A percentile compares a stretch with the other conserved stretches of the same genome.
phyloP scores from a whole-genome alignment of 1,140 invertebrate species.

The Drosophila lacertosa region DNA sequence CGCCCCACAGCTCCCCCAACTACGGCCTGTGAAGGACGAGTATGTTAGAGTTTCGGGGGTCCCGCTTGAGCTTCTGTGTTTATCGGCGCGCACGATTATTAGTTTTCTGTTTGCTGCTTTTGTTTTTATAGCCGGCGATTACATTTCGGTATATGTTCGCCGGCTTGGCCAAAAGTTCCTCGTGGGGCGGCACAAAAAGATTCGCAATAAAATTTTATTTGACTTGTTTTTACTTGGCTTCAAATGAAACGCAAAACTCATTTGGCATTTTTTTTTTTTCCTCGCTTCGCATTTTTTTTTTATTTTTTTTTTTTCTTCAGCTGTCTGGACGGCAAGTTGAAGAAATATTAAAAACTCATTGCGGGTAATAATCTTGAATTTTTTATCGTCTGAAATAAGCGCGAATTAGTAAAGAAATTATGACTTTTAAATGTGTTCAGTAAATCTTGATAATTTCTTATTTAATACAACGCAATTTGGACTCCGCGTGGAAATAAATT shows the following conservation, averaged over 20 bases:
- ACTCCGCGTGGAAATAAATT: no score
- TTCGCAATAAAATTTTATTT: conserved; percentile 77
- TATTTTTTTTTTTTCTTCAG: background rate
- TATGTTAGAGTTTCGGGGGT: conserved; percentile 13
- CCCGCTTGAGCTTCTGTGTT: conserved; percentile 60
- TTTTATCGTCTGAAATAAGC: conserved; percentile 17
- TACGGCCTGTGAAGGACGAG: background rate
- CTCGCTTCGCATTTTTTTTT: no score
- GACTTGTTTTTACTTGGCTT: conserved; percentile 51
- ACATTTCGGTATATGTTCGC: conserved; percentile 62
- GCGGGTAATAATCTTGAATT: conserved; percentile 47
- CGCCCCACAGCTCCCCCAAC: background rate
- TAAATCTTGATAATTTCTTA: background rate
- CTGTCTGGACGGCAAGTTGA: conserved; percentile 27
- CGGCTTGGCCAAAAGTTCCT: conserved; percentile 3
- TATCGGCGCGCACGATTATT: conserved; percentile 74
- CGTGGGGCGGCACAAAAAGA: conserved; percentile 44
- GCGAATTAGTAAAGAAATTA: conserved; percentile 7
- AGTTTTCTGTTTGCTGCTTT: conserved; percentile 70
- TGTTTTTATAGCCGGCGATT: conserved; percentile 74
- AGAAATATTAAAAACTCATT: conserved; percentile 72
- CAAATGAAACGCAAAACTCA: conserved; percentile 67
- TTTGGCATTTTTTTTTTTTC: conserved; percentile 21
- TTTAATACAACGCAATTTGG: no score
- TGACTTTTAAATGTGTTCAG: background rate